A percentile compares a stretch with the other conserved stretches of the same genome.
Evolutionary conservation across 2,113 vertebrate species (phyloP).

Genomic region (Nannobrachium achirus): DNA sequence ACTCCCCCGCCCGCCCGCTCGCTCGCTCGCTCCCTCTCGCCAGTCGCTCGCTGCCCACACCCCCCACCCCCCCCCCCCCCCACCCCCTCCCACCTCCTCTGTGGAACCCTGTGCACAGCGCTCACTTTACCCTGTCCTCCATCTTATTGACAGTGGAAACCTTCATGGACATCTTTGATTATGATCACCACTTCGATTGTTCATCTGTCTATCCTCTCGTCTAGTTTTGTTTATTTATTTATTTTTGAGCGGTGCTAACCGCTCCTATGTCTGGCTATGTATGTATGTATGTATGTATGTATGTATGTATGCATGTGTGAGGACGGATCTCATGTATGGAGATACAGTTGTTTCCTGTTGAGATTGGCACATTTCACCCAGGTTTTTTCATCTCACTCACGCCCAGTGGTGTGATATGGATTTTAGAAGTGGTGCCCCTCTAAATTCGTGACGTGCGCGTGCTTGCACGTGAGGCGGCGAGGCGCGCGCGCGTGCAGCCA

Average conservation of each 20-base stretch:
- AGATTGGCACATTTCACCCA: no score
- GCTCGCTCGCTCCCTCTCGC: conserved; percentile 25
- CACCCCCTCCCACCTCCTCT: conserved; percentile 22
- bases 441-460: no score
- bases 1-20: conserved; percentile 23
- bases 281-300: no score
- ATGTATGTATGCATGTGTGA: no score
- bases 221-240: not conserved
- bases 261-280: no score
- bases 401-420: conserved; percentile 16
- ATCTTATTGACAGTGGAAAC: not conserved
- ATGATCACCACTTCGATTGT: conserved; percentile 11
- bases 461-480: no score
- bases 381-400: conserved; percentile 23
- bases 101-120: conserved; percentile 23
- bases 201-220: not conserved
- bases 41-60: conserved; percentile 52
- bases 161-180: conserved; percentile 24
- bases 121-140: conserved; percentile 1
- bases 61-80: conserved; percentile 8
- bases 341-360: conserved; percentile 3
- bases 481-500: no score
- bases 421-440: no score
- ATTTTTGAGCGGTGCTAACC: no score
- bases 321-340: no score